Evolutionary conservation across 2,113 vertebrate species (phyloP).

Genomic region (Ictidomys tridecemlineatus): DNA sequence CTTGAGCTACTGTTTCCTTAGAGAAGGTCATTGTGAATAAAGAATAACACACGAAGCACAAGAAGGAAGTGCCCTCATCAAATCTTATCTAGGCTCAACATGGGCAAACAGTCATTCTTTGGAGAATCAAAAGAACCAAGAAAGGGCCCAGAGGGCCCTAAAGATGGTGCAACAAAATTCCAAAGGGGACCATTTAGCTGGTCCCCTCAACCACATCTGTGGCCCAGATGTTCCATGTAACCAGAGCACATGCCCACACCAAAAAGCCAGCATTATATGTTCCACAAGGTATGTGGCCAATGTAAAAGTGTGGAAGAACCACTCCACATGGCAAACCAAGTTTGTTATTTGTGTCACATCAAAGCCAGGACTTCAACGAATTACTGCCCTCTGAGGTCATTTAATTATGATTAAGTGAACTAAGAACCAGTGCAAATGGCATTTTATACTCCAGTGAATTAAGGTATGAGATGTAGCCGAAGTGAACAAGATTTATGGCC

Average conservation of each 20-base stretch:
- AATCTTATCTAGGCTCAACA: constrained; percentile 33
- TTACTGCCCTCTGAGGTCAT: constrained; percentile 88
- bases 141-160: constrained; percentile 68
- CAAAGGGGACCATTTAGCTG: constrained; percentile 84
- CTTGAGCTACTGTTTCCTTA: not conserved
- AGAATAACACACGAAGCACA: constrained; percentile 8
- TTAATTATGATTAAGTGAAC: constrained; percentile 91
- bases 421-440: constrained; percentile 87
- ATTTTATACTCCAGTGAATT: constrained; percentile 90
- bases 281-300: constrained; percentile 81
- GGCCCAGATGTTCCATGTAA: constrained; percentile 88
- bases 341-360: constrained; percentile 90
- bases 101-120: constrained; percentile 43
- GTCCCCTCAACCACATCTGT: constrained; percentile 88
- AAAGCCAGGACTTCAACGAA: constrained; percentile 86
- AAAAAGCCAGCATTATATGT: constrained; percentile 84
- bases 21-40: not conserved
- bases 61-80: not conserved
- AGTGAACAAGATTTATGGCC: constrained; percentile 89
- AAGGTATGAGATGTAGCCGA: constrained; percentile 88
- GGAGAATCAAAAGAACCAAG: constrained; percentile 65
- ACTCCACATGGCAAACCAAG: constrained; percentile 84
- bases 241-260: constrained; percentile 86
- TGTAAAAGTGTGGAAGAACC: constrained; percentile 84
- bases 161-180: constrained; percentile 82